Base-by-base conservation (phyloP, 2,888 invertebrate species). In the Pasiphila rectangulata region DNA sequence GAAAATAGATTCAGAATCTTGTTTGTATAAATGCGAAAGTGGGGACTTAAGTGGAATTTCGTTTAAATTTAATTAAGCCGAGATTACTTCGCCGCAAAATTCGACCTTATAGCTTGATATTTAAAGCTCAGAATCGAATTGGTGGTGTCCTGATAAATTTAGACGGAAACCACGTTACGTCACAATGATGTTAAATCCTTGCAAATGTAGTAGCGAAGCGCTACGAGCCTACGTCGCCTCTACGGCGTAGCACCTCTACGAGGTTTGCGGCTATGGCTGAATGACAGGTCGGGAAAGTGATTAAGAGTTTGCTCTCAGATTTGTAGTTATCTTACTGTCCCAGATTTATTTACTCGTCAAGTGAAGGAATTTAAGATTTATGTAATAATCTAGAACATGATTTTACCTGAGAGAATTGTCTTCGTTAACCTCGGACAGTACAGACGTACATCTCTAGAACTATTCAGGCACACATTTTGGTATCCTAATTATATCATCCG, bases 31-130 rank as follows among this genome's bases (percentile, higher is more conserved):
- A 41, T 36, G 29, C 32, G 29, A 40, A 29, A 35, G 24, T 12
- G 29, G 20, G 36, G 12, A 16, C 29, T 36, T 40, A 21, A 27
- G 29, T 19, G 40, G 17, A 43, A 42, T 27, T 43, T 23, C 19
- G 38, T 32, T 38, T 44, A 51, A 56, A 54, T 54, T 36, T 41
- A 45, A 51, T 51, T 56, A 41, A 44, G 40, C 30, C 38, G 45
- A 49, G 53, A 56, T 51, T 51, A 46, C 41, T 46, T 39, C 44
- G 7, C n/a, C 15, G 16, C 15, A 9, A 30, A 15, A 30, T 13
- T 30, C 13, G 0, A n/a, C 16, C 30, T 16, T 30, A 15, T 2
- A n/a, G 30, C 7, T 6, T n/a, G n/a, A 13, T 15, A 4, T 2
- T 4, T 30, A 30, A 30, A 9, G 30, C 16, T 30, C 2, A 30